Evolutionary conservation across 2,113 vertebrate genomes (phyloP).

Genomic region (Leuciscus idus): DNA sequence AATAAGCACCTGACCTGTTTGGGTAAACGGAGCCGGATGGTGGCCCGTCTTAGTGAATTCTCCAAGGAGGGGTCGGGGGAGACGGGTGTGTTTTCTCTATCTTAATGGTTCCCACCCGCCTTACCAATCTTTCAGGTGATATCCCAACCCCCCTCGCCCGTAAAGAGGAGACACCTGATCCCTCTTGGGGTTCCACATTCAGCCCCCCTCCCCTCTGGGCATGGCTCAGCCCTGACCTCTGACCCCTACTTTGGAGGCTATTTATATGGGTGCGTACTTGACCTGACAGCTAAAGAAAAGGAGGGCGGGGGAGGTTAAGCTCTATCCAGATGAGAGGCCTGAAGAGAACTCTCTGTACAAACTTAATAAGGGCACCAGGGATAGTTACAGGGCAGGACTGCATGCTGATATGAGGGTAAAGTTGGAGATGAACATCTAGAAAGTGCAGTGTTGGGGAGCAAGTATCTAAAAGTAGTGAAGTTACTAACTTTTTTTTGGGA

Average conservation of each 20-base stretch:
- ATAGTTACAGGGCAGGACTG: slow-evolving; percentile 21
- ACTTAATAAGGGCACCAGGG: slow-evolving; percentile 48
- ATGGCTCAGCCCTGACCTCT: slow-evolving; percentile 55
- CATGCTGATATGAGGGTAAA: neutral
- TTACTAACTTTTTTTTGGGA: neutral
- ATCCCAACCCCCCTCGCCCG: slow-evolving; percentile 19
- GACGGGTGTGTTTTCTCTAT: slow-evolving; percentile 54
- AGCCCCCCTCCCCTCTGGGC: slow-evolving; percentile 8
- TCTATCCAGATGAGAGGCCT: slow-evolving; percentile 29
- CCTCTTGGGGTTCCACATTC: slow-evolving; percentile 40
- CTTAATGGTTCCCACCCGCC: slow-evolving; percentile 47
- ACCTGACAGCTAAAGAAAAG: slow-evolving; percentile 53
- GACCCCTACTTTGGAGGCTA: slow-evolving; percentile 54
- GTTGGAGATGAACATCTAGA: neutral
- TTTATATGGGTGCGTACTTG: slow-evolving; percentile 60
- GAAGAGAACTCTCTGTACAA: slow-evolving; percentile 20
- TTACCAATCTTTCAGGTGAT: slow-evolving; percentile 52
- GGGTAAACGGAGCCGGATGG: slow-evolving; percentile 43
- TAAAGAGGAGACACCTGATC: slow-evolving; percentile 58
- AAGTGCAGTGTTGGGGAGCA: neutral
- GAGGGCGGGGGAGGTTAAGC: slow-evolving; percentile 3
- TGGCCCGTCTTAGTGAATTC: slow-evolving; percentile 42
- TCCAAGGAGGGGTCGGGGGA: slow-evolving; percentile 23
- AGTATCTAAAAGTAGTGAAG: neutral
- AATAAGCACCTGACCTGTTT: slow-evolving; percentile 54